These are phyloP conservation scores for Xyrauchen texanus DNA, from an alignment of 2,113 vertebrate genomes.

Conservation along the genomic window DNA sequence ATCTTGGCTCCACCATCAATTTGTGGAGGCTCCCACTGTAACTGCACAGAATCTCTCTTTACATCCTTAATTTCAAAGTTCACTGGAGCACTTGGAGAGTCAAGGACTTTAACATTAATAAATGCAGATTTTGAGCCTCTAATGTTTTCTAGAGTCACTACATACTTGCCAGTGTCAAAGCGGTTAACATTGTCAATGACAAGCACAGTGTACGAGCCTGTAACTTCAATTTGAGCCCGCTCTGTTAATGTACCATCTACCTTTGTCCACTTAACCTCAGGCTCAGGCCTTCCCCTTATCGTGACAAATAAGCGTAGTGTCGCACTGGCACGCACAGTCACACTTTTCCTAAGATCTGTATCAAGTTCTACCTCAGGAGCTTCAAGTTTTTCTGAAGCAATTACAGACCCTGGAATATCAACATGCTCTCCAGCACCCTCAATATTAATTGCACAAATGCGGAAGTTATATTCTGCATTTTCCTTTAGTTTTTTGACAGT, in stretches of 20 bases:
- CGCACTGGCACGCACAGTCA: constrained; percentile 86
- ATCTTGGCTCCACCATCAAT: constrained; percentile 98
- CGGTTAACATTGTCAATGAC: constrained; percentile 95
- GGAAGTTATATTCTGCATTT: constrained; percentile 94
- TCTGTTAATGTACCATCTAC: constrained; percentile 87
- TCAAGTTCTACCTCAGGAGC: constrained; percentile 97
- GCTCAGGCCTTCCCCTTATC: constrained; percentile 94
- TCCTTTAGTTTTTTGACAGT: constrained; percentile 91
- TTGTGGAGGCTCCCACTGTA: constrained; percentile 93
- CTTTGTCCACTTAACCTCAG: constrained; percentile 97
- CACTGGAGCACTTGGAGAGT: constrained; percentile 91
- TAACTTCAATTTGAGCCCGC: constrained; percentile 91
- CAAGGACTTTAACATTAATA: constrained; percentile 94
- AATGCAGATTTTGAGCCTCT: constrained; percentile 94
- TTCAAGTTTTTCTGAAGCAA: constrained; percentile 87
- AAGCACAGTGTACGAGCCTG: constrained; percentile 94
- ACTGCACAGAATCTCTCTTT: constrained; percentile 85
- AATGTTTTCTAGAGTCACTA: constrained; percentile 91
- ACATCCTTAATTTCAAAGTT: constrained; percentile 91
- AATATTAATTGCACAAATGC: constrained; percentile 90
- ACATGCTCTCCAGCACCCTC: constrained; percentile 94
- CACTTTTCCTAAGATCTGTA: constrained; percentile 93
- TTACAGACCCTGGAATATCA: constrained; percentile 82
- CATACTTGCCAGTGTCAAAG: constrained; percentile 95
- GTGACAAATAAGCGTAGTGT: constrained; percentile 93